Conservation (phyloP, 2,113 vertebrate species). For the Salvator merianae region DNA sequence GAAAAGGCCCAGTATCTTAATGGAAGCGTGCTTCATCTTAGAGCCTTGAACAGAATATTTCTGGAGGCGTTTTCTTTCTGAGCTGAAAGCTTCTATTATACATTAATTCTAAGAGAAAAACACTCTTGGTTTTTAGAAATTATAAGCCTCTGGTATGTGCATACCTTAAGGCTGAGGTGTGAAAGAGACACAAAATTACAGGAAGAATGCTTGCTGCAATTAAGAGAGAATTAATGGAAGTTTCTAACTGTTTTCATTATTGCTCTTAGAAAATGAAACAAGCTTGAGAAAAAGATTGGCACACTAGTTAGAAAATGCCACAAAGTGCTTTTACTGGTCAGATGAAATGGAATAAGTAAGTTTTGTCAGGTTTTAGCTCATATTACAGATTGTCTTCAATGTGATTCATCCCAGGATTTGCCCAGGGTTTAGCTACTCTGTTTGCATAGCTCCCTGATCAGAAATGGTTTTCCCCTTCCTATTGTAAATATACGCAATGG, state of each 20-base stretch:
- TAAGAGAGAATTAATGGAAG: background rate
- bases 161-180: constrained; percentile 19
- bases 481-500: background rate
- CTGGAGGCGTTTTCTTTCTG: background rate
- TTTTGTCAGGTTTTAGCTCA: background rate
- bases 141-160: background rate
- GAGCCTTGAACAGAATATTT: background rate
- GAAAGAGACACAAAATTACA: constrained; percentile 26
- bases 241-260: background rate
- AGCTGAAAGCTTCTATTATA: background rate
- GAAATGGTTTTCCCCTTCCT: background rate
- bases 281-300: background rate
- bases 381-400: background rate
- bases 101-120: background rate
- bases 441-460: background rate
- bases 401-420: background rate
- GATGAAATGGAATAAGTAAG: background rate
- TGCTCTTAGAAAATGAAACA: background rate
- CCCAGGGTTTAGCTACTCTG: background rate
- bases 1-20: background rate
- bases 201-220: background rate
- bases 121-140: background rate
- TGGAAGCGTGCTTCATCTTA: background rate
- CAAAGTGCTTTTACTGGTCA: background rate
- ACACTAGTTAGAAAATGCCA: background rate